Evolutionary conservation across 2,888 invertebrate species (phyloP).

Genomic region (Oscheius sp.): DNA sequence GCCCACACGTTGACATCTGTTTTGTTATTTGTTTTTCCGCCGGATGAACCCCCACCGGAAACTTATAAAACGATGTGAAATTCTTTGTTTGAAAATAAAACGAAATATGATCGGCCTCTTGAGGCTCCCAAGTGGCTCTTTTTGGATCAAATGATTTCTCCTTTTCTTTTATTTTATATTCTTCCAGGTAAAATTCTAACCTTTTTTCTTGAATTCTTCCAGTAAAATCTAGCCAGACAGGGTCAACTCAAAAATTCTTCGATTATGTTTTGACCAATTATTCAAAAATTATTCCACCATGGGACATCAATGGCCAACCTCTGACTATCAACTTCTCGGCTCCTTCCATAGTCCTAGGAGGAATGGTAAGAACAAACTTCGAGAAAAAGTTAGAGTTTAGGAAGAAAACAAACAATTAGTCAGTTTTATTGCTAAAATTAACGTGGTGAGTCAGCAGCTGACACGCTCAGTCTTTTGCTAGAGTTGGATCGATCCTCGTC

Average conservation of each 20-base stretch:
- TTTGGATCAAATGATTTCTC: too few species aligned
- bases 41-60: not conserved
- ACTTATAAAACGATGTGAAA: not conserved
- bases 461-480: not conserved
- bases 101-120: too few species aligned
- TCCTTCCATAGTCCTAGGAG: not conserved
- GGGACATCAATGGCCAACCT: not conserved
- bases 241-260: conserved; percentile 9
- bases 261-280: not conserved
- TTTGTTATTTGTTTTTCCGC: not conserved
- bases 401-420: conserved; percentile 12
- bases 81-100: not conserved
- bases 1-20: not conserved
- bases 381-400: not conserved
- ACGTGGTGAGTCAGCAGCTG: not conserved
- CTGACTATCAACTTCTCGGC: not conserved
- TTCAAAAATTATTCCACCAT: conserved; percentile 10
- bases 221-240: not conserved
- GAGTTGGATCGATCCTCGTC: not conserved
- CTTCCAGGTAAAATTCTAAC: too few species aligned
- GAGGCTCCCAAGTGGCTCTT: too few species aligned
- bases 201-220: too few species aligned
- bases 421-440: conserved; percentile 15
- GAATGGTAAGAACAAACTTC: not conserved
- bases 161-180: too few species aligned